Evolutionary conservation across 2,888 invertebrate species (phyloP).

Genomic region (Maniola hyperantus): DNA sequence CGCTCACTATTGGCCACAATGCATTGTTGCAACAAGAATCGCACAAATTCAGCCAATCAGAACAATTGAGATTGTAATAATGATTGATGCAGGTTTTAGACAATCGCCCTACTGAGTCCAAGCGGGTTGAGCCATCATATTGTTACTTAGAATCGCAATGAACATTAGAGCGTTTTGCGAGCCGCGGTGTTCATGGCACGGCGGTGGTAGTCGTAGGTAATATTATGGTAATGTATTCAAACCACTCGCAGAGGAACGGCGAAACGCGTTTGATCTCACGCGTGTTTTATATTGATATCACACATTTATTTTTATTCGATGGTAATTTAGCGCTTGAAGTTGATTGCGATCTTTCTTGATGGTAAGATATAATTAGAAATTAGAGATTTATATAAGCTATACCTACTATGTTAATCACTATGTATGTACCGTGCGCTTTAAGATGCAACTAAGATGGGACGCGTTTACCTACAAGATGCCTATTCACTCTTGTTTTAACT

Average conservation of each 20-base stretch:
- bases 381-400: too few species aligned
- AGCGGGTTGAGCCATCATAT: neutral
- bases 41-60: too few species aligned
- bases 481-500: neutral
- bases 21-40: too few species aligned
- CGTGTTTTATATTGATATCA: neutral
- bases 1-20: too few species aligned
- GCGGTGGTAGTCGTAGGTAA: neutral
- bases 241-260: conserved; percentile 1
- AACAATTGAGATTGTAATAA: too few species aligned
- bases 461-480: too few species aligned
- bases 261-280: conserved; percentile 1
- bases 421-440: too few species aligned
- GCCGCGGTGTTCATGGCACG: conserved; percentile 2
- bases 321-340: neutral
- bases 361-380: too few species aligned
- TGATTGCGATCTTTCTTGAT: neutral
- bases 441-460: too few species aligned
- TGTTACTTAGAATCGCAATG: neutral
- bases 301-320: neutral
- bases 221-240: conserved; percentile 16
- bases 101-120: too few species aligned
- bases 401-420: too few species aligned
- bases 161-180: conserved; percentile 2
- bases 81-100: too few species aligned